Evolutionary conservation across 2,797 vertebrate genomes (phyloP), one percentile per base, ranked within the genome.

Genomic region (Sylvia borin): DNA sequence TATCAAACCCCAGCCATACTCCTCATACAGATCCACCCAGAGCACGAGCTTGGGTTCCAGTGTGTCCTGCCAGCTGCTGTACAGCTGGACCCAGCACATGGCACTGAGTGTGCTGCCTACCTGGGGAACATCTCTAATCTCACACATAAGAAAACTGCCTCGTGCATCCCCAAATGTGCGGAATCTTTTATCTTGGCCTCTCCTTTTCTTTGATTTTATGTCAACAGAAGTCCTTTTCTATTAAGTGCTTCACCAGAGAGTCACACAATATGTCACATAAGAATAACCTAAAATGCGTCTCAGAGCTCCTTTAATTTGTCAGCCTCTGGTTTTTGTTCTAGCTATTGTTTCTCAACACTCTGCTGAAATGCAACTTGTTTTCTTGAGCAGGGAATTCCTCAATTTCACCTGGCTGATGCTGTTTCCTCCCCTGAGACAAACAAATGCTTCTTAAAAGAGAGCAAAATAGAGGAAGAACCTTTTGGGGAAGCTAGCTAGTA

Each of bases 1-100:
- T 54, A 40, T 20, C 51, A 42, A 68, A 57, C 17, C 0, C 2
- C 11, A 60, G 22, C 10, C 15, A 2, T 60, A 53, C 19, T 78
- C 19, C 65, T 68, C 25, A 7, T 1, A 22, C 3, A 51, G 40
- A 20, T 17, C 61, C 24, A 24, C 24, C 20, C 5, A 19, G 70
- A 58, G 36, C 10, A 34, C 0, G 19, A 36, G 36, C 38, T 20
- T 0, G 1, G 31, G 68, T 10, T 32, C 36, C 54, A 10, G 15
- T 0, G 22, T 32, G 27, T 65, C 55, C 78, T 36, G 40, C 25
- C 75, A 71, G 73, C 21, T 88, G 72, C 2, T 27, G 47, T 3
- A 25, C 68, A 68, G 64, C 71, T 25, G 1, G 4, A 31, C 24
- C 38, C 36, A 83, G 29, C 80, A 42, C 2, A 0, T 0, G 0